phyloP scores from a whole-genome alignment of 2,797 vertebrate genomes.

The Semaprochilodus insignis region DNA sequence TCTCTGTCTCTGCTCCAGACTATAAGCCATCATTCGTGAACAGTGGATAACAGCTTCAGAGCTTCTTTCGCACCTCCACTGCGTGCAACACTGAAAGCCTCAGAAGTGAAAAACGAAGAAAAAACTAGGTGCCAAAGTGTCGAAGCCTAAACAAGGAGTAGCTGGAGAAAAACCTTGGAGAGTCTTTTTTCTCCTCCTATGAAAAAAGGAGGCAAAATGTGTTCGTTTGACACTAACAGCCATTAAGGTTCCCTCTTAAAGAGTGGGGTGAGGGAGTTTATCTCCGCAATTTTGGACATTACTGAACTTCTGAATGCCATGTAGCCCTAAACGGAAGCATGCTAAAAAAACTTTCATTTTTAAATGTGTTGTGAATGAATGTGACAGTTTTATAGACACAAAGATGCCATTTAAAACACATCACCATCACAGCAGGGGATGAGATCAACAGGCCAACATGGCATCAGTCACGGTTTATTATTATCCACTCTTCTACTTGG shows the following conservation, averaged over 20 bases:
- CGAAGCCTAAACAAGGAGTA: background rate
- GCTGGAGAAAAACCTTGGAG: too few species aligned
- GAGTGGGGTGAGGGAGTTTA: background rate
- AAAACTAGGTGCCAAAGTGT: background rate
- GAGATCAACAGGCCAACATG: too few species aligned
- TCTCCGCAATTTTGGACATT: background rate
- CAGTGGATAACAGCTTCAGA: slow-evolving; percentile 4
- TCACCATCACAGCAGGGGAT: too few species aligned
- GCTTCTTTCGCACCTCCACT: background rate
- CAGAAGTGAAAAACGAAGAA: too few species aligned
- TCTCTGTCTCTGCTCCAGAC: background rate
- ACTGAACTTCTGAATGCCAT: too few species aligned
- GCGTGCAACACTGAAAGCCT: background rate
- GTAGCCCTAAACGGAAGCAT: background rate
- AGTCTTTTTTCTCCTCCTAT: background rate
- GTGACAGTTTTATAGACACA: too few species aligned
- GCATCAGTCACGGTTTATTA: too few species aligned
- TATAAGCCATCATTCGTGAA: background rate
- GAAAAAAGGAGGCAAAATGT: background rate
- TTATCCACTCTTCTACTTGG: too few species aligned
- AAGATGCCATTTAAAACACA: too few species aligned
- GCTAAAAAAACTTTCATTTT: too few species aligned
- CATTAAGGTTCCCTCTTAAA: background rate
- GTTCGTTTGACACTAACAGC: background rate
- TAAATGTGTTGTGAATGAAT: too few species aligned